Evolutionary conservation across 2,888 invertebrate genomes (phyloP).

Genomic region (Plusia festucae): DNA sequence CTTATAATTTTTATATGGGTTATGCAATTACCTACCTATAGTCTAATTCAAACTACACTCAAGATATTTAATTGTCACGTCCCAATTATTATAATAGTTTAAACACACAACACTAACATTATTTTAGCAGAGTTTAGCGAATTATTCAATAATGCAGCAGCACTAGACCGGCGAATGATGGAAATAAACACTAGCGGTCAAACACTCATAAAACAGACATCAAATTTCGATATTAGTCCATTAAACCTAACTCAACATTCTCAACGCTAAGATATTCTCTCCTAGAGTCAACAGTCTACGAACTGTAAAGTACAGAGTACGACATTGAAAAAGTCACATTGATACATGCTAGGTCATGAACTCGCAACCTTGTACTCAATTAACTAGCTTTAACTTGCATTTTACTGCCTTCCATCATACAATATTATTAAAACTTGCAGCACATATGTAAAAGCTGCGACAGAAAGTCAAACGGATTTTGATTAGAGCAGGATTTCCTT

Average conservation of each 20-base stretch:
- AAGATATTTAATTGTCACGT: neutral
- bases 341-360: conserved; percentile 2
- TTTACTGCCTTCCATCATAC: neutral
- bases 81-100: neutral
- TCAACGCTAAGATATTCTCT: conserved; percentile 1
- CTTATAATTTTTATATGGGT: neutral
- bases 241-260: neutral
- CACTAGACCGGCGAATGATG: neutral
- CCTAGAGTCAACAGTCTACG: neutral
- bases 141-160: neutral
- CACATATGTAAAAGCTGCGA: neutral
- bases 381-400: neutral
- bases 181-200: neutral
- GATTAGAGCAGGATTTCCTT: neutral
- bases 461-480: neutral
- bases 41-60: neutral
- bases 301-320: neutral
- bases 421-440: neutral
- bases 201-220: neutral
- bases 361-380: conserved; percentile 3
- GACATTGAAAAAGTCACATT: conserved; percentile 8
- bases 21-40: neutral
- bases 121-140: neutral
- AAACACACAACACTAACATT: no score
- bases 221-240: neutral